These are phyloP conservation scores for Babyrousa celebensis DNA, from an alignment of 2,797 vertebrate species.

Conservation along the genomic window DNA sequence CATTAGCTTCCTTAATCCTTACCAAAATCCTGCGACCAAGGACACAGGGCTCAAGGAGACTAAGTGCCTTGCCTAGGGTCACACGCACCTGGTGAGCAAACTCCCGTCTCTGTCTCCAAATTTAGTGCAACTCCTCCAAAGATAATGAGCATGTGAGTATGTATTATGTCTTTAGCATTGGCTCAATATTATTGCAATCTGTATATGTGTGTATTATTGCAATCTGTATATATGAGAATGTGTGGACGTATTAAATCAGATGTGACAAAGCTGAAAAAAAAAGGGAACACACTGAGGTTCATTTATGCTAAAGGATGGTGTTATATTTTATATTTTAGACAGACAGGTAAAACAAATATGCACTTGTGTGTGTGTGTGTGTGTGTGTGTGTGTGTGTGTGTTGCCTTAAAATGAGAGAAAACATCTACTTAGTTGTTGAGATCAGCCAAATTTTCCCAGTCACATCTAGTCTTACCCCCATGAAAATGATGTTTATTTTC, in stretches of 20 bases:
- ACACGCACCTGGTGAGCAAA: neutral
- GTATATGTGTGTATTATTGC: neutral
- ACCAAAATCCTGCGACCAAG: neutral
- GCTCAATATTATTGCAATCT: conserved; percentile 1
- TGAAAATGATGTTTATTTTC: conserved; percentile 27
- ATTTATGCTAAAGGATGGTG: neutral
- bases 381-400: neutral
- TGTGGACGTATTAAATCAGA: neutral
- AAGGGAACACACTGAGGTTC: neutral
- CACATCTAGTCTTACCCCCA: neutral
- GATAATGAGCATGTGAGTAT: neutral
- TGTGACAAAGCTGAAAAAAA: conserved; percentile 57
- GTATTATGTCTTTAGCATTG: neutral
- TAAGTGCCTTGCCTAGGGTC: neutral
- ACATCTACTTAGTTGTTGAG: neutral
- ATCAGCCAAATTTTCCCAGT: conserved; percentile 55
- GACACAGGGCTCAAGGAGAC: neutral
- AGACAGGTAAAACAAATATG: conserved; percentile 33
- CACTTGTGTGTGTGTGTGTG: neutral
- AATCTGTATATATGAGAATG: neutral
- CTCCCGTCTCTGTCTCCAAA: neutral
- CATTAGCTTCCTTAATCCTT: conserved; percentile 66
- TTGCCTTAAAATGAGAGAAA: neutral
- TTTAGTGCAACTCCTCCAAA: neutral
- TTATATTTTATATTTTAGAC: conserved; percentile 12